Evolutionary conservation across 2,888 invertebrate species (phyloP).

Genomic region (Thysanoteuthis rhombus): DNA sequence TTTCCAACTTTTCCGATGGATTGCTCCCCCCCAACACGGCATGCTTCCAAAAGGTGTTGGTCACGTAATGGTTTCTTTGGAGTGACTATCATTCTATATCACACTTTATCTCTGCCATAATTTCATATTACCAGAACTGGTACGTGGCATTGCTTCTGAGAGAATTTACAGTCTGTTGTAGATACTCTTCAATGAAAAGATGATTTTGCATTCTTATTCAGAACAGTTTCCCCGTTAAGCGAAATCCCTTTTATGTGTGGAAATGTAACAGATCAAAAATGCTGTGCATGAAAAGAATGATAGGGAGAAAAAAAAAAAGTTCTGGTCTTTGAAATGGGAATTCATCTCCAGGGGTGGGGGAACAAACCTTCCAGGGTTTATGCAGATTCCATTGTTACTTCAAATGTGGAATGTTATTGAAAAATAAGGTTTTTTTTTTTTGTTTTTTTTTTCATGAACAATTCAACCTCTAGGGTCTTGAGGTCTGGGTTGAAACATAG

Average conservation of each 20-base stretch:
- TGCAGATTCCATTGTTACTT: neutral
- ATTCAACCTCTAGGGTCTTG: neutral
- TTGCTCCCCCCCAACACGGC: too few relatives aligned
- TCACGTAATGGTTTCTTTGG: too few relatives aligned
- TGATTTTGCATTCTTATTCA: neutral
- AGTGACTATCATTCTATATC: too few relatives aligned
- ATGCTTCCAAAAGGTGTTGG: too few relatives aligned
- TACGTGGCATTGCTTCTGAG: neutral
- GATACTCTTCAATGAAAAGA: neutral
- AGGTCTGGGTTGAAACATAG: neutral
- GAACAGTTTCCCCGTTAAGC: neutral
- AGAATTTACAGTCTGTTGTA: neutral
- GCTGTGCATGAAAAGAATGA: neutral
- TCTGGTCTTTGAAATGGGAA: neutral
- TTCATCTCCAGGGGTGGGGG: neutral
- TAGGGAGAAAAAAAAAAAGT: neutral
- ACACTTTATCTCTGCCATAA: too few relatives aligned
- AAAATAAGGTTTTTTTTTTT: neutral
- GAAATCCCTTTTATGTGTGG: neutral
- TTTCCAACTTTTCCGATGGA: too few relatives aligned
- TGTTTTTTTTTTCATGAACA: neutral
- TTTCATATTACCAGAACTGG: neutral
- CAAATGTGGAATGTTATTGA: neutral
- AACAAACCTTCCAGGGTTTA: neutral
- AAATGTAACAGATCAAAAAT: neutral